Percentiles rank a stretch among this genome's conserved stretches.
These are phyloP conservation scores for Stegodyphus mimosarum DNA, from an alignment of 1,140 invertebrate species.

Conservation along the genomic window DNA sequence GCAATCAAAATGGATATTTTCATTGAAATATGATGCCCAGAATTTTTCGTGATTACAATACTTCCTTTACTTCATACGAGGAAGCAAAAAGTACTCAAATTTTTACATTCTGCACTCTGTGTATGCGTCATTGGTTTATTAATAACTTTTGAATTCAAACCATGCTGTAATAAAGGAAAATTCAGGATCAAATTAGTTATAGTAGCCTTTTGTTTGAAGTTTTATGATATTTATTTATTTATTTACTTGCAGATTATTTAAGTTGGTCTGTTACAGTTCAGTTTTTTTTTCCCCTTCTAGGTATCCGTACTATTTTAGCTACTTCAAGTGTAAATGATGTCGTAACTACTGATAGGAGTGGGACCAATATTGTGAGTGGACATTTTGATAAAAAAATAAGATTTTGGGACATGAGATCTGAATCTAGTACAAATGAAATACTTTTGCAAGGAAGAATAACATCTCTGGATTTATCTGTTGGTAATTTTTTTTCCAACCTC, in stretches of 20 bases:
- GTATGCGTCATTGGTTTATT: too few relatives aligned
- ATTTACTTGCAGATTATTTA: too few relatives aligned
- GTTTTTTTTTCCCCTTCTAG: constrained; percentile 68
- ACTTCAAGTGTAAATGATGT: constrained; percentile 97
- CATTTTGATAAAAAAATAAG: constrained; percentile 97
- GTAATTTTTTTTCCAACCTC: constrained; percentile 70
- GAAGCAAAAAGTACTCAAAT: too few relatives aligned
- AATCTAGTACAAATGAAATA: constrained; percentile 79
- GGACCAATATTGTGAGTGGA: constrained; percentile 94
- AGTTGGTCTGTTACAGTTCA: not conserved
- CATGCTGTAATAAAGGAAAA: too few relatives aligned
- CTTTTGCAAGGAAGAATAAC: constrained; percentile 92
- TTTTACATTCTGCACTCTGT: too few relatives aligned
- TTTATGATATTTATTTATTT: too few relatives aligned
- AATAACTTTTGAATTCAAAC: not conserved
- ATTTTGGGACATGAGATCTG: constrained; percentile 91
- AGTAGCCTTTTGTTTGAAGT: too few relatives aligned
- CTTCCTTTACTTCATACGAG: too few relatives aligned
- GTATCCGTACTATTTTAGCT: constrained; percentile 95
- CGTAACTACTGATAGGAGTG: constrained; percentile 86
- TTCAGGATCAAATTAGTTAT: too few relatives aligned
- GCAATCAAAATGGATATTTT: too few relatives aligned
- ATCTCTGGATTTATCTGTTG: constrained; percentile 91
- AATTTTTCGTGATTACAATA: too few relatives aligned
- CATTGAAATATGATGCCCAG: too few relatives aligned